Percentiles rank a stretch among this genome's conserved stretches.
These are phyloP conservation scores for Tetragnatha montana DNA, from an alignment of 2,888 invertebrate genomes.

Conservation along the genomic window DNA sequence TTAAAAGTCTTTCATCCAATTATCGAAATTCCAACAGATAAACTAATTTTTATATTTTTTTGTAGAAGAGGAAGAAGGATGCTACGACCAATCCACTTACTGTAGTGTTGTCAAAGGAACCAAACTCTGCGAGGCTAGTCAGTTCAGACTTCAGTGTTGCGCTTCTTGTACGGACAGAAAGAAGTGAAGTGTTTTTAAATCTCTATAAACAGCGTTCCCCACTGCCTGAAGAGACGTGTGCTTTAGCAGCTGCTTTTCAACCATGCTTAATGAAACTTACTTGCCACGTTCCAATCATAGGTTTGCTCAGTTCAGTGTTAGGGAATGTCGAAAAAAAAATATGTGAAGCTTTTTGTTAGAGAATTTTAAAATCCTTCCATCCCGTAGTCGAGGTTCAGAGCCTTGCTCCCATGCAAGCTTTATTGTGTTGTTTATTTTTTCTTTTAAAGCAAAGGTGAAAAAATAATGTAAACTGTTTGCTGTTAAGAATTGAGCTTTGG, in stretches of 20 bases:
- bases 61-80: conserved; percentile 78
- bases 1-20: not conserved
- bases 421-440: too few species aligned
- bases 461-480: too few species aligned
- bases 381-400: too few species aligned
- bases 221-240: conserved; percentile 36
- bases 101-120: conserved; percentile 90
- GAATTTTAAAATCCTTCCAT: too few species aligned
- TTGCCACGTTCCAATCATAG: not conserved
- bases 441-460: too few species aligned
- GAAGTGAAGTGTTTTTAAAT: not conserved
- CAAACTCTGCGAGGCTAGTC: conserved; percentile 89
- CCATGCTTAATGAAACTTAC: not conserved
- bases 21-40: not conserved
- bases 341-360: too few species aligned
- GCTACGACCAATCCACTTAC: conserved; percentile 88
- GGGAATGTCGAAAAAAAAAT: too few species aligned
- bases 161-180: conserved; percentile 81
- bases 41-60: conserved; percentile 74
- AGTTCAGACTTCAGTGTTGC: conserved; percentile 91
- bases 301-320: not conserved
- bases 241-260: not conserved
- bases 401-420: too few species aligned
- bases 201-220: conserved; percentile 40
- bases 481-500: too few species aligned